Evolutionary conservation across 2,113 vertebrate genomes (phyloP), one percentile per base, ranked within the genome.

Genomic region (Cheirogaleus medius): DNA sequence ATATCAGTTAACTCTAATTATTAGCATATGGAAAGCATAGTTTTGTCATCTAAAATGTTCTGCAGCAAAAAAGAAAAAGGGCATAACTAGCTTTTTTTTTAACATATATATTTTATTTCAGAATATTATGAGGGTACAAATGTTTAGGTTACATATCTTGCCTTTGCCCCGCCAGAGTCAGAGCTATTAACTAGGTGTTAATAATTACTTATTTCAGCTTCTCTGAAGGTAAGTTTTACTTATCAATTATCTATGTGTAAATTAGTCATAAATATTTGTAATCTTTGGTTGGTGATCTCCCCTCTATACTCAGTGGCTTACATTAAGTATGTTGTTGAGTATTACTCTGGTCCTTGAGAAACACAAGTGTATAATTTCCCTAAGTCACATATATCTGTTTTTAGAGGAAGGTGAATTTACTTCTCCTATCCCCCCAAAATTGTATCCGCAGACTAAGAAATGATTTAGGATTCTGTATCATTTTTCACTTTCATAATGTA

Each of bases 211-310:
- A 89, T 89, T 87, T 94, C 56, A 63, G 27, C 34, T 85, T 86
- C 42, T 18, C 32, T 37, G 2, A 78, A 88, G 58, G 14, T 13
- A 77, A 66, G 9, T 77, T 96, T 84, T 91, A 85, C 25, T 85
- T 71, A 66, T 42, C 1, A 5, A 95, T 29, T 87, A 34, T 49
- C 11, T 88, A 47, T 84, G 13, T 74, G 58, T 89, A 42, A 93
- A 91, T 89, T 91, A 93, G 47, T 60, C 78, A 71, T 66, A 84
- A 90, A 82, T 82, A 93, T 78, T 96, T 93, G 86, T 93, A 83
- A 84, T 84, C 14, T 66, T 27, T 71, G 15, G 23, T 92, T 34
- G 56, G 80, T 92, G 58, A 64, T 85, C 91, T 93, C 54, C 15
- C 23, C 18, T 88, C 63, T 95, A 44, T 42, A 49, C 8, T 83